Conservation (phyloP, 2,797 vertebrate species). For the Pangasius djambal region DNA sequence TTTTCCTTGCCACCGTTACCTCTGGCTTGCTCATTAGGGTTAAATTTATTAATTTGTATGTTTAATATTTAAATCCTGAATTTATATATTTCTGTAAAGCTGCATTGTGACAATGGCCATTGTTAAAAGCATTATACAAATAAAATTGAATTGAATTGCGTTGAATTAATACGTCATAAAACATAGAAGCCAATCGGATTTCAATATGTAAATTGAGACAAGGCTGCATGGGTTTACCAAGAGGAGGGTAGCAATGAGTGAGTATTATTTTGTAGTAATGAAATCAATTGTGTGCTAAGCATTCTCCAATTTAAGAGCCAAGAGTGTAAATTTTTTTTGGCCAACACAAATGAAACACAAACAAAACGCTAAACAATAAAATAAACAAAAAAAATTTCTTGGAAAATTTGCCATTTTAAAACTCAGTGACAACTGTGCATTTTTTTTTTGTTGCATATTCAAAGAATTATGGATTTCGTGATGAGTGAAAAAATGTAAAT, state of each 20-base stretch:
- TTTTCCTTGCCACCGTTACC: too few relatives aligned
- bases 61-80: too few relatives aligned
- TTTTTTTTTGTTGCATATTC: not conserved
- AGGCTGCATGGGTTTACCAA: not conserved
- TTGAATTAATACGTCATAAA: not conserved
- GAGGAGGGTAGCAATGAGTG: not conserved
- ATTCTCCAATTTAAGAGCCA: not conserved
- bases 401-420: not conserved
- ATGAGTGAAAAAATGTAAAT: not conserved
- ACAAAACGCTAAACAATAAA: not conserved
- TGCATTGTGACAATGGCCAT: too few relatives aligned
- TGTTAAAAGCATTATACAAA: too few relatives aligned
- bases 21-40: too few relatives aligned
- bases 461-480: not conserved
- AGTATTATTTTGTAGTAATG: not conserved
- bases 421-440: not conserved
- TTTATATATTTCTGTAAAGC: too few relatives aligned
- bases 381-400: not conserved
- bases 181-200: not conserved
- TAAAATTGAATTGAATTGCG: too few relatives aligned
- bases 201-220: not conserved
- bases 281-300: not conserved
- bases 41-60: too few relatives aligned
- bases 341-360: not conserved
- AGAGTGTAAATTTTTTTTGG: not conserved